A percentile compares a stretch with the other conserved stretches of the same genome.
These are phyloP conservation scores for Lasaia peninsularis DNA, from an alignment of 1,140 invertebrate genomes.

Conservation along the genomic window DNA sequence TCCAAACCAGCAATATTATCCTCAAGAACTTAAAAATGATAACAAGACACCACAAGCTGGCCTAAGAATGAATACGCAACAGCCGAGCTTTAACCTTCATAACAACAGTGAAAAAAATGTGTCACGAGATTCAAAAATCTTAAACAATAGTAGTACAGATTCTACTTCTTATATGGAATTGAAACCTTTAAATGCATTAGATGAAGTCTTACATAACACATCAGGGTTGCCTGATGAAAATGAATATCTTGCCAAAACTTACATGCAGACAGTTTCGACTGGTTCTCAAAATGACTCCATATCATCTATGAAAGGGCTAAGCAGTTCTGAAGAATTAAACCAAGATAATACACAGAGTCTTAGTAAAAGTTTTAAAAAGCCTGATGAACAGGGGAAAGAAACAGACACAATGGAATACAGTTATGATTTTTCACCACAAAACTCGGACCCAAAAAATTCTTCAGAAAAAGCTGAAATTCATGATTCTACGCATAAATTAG, in stretches of 20 bases:
- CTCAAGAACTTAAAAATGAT: slow-evolving; percentile 16
- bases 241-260: slow-evolving; percentile 18
- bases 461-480: slow-evolving; percentile 24
- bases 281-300: slow-evolving; percentile 29
- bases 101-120: slow-evolving; percentile 20
- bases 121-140: slow-evolving; percentile 31
- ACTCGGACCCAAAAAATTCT: slow-evolving; percentile 35
- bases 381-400: slow-evolving; percentile 36
- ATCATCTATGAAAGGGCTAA: slow-evolving; percentile 31
- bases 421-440: slow-evolving; percentile 54
- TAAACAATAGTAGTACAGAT: slow-evolving; percentile 54
- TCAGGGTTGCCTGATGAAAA: slow-evolving; percentile 39
- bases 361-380: slow-evolving; percentile 30
- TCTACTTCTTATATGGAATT: slow-evolving; percentile 65
- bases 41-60: slow-evolving; percentile 14
- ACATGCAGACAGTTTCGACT: slow-evolving; percentile 20
- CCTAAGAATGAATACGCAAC: slow-evolving; percentile 10
- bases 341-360: slow-evolving; percentile 31
- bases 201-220: slow-evolving; percentile 54
- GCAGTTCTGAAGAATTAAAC: slow-evolving; percentile 31
- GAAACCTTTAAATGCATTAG: slow-evolving; percentile 48
- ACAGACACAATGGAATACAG: slow-evolving; percentile 51
- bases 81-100: neutral
- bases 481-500: slow-evolving; percentile 32
- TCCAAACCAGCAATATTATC: slow-evolving; percentile 45